Evolutionary conservation across 2,113 vertebrate species (phyloP).

Genomic region (Oncorhynchus keta): DNA sequence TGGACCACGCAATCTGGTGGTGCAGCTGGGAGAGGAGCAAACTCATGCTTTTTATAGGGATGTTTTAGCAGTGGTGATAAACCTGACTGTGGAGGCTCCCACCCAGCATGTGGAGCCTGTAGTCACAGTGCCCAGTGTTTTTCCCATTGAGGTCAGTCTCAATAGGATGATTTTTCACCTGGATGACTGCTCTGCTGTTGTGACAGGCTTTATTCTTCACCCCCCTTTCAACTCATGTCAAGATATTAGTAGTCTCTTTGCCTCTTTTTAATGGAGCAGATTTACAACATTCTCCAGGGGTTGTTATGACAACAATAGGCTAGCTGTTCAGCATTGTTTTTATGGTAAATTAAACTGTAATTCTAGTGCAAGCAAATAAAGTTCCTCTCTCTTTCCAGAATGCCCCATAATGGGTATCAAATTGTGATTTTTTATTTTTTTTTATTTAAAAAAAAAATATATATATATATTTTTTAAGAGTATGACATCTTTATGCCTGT

Average conservation of each 20-base stretch:
- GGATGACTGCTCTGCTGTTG: constrained; percentile 60
- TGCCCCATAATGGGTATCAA: neutral
- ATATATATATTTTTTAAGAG: too few species aligned
- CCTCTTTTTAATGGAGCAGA: neutral
- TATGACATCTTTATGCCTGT: neutral
- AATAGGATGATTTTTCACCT: constrained; percentile 60
- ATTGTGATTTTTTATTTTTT: neutral
- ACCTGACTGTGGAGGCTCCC: constrained; percentile 63
- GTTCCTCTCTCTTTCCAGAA: neutral
- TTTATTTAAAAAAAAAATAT: too few species aligned
- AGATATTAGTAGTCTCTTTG: neutral
- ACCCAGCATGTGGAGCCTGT: constrained; percentile 55
- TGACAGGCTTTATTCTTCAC: constrained; percentile 52
- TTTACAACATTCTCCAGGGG: constrained; percentile 2
- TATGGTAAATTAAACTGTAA: constrained; percentile 22
- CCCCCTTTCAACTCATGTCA: constrained; percentile 16
- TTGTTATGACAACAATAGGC: constrained; percentile 7
- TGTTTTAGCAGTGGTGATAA: constrained; percentile 48
- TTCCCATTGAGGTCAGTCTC: constrained; percentile 36
- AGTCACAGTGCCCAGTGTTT: constrained; percentile 37
- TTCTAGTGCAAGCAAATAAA: neutral
- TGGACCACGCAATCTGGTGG: constrained; percentile 30
- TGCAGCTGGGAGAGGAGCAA: constrained; percentile 48
- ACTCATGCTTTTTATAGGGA: constrained; percentile 48
- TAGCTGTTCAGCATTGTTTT: constrained; percentile 13